Conservation (phyloP, 2,888 invertebrate species). For the Trachelus tabidus region DNA sequence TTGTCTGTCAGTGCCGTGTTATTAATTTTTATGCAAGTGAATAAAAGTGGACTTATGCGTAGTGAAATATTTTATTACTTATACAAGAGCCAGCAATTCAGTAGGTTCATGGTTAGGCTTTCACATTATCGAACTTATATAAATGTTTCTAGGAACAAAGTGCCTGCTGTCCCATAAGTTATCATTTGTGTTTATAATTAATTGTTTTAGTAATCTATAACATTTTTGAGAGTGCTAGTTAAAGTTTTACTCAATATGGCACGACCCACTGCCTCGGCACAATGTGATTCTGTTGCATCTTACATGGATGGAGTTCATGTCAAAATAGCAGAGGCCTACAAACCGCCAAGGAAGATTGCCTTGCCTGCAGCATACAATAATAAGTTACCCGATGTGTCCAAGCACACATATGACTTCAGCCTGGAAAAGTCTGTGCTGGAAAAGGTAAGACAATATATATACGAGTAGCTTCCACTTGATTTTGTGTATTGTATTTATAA, state of each 20-base stretch:
- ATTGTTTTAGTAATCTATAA: not conserved
- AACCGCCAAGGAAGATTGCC: conserved; percentile 79
- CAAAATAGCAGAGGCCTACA: conserved; percentile 88
- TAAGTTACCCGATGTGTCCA: conserved; percentile 69
- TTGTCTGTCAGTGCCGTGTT: not conserved
- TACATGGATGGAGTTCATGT: conserved; percentile 88
- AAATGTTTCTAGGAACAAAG: not conserved
- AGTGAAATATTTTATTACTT: not conserved
- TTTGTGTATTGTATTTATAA: conserved; percentile 2
- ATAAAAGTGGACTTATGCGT: not conserved
- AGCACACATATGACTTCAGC: conserved; percentile 76
- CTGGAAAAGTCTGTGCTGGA: conserved; percentile 79
- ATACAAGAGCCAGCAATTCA: not conserved
- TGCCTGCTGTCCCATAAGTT: not conserved
- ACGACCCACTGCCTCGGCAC: conserved; percentile 47
- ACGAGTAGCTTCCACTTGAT: not conserved
- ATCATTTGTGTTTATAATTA: not conserved
- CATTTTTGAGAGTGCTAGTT: not conserved
- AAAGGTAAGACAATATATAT: conserved; percentile 61
- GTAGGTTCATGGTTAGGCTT: not conserved
- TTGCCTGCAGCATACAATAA: conserved; percentile 71
- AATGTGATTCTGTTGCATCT: conserved; percentile 64
- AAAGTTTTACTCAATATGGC: conserved; percentile 41
- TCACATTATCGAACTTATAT: not conserved
- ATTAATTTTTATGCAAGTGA: not conserved